Evolutionary conservation across 1,140 invertebrate species (phyloP), one percentile per base, ranked within the genome.

Genomic region (Oedothorax gibbosus): DNA sequence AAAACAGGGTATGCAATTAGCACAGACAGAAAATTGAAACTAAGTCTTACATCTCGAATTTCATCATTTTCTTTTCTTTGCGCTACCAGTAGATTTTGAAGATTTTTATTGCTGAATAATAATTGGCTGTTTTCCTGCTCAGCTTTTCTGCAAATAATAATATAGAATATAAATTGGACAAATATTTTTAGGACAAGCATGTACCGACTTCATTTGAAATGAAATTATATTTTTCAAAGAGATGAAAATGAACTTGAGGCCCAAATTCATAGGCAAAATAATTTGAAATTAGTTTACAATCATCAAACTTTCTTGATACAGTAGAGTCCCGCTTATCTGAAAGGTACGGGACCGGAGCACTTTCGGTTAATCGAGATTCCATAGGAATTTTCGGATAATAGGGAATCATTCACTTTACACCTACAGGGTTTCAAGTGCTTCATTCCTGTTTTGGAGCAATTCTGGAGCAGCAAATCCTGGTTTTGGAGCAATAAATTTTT

Each of bases 1-100:
- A 35, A 35, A 35, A 35, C 35, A 1, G 5, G 35, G 35, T 5
- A 35, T 35, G 11, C 8, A 12, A 18, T 68, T n/a, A 18, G 65
- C 15, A 68, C 9, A 9, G 3, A 18, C 11, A 18, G 15, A 18
- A 11, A 15, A 18, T 18, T 68, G 11, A 68, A 35, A 68, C 20
- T 68, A 12, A 54, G 10, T 14, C 75, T 84, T 66, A 84, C 81
- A 51, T 65, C 51, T 51, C 51, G 53, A 18, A 86, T 56, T 54
- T 51, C 68, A 75, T 86, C 69, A 75, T 80, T 80, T 57, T 86
- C 77, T 66, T 86, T 18, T 66, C 81, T 86, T 18, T 85, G 64
- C 3, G 56, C 57, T 15, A 77, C 66, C 14, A 85, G 49, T 12
- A 85, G 49, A 20, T 53, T 57, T 15, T 78, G 65, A 10, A 78